These are phyloP conservation scores for Panagrolaimus sp. DNA, from an alignment of 1,140 invertebrate genomes.

Conservation along the genomic window DNA sequence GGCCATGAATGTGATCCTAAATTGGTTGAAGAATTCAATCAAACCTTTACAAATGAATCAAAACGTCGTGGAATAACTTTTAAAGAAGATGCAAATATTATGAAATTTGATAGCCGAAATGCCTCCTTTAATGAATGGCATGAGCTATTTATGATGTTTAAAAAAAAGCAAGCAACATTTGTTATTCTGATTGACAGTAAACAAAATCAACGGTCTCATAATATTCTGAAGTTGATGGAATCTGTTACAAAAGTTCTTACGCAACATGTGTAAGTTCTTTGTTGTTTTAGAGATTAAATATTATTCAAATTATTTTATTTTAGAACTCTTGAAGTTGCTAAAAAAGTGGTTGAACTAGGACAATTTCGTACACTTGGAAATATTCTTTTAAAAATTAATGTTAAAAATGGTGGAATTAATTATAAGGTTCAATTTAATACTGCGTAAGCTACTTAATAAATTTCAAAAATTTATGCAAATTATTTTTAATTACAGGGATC, in stretches of 20 bases:
- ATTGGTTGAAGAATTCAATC: background rate
- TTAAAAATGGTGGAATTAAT: slow-evolving; percentile 42
- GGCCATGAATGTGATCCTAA: background rate
- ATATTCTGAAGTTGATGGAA: background rate
- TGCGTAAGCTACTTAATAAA: slow-evolving; percentile 8
- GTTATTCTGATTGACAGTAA: background rate
- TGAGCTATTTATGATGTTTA: background rate
- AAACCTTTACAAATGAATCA: background rate
- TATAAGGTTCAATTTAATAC: slow-evolving; percentile 31
- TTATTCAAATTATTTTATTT: too few relatives aligned
- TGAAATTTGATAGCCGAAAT: background rate
- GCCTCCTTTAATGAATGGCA: background rate
- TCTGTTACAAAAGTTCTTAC: background rate
- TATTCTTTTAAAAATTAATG: slow-evolving; percentile 37
- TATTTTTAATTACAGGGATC: slow-evolving; percentile 14
- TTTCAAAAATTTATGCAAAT: background rate
- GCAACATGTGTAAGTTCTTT: background rate
- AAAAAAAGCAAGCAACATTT: background rate
- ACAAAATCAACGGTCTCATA: background rate
- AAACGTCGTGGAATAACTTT: background rate
- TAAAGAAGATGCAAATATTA: background rate
- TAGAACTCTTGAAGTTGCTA: background rate
- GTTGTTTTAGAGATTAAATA: too few relatives aligned
- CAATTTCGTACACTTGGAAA: slow-evolving; percentile 26
- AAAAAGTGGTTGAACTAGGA: slow-evolving; percentile 1